Percentiles rank a stretch among this genome's conserved stretches.
Conservation (phyloP, 2,113 vertebrate species). For the Pholis gunnellus region DNA sequence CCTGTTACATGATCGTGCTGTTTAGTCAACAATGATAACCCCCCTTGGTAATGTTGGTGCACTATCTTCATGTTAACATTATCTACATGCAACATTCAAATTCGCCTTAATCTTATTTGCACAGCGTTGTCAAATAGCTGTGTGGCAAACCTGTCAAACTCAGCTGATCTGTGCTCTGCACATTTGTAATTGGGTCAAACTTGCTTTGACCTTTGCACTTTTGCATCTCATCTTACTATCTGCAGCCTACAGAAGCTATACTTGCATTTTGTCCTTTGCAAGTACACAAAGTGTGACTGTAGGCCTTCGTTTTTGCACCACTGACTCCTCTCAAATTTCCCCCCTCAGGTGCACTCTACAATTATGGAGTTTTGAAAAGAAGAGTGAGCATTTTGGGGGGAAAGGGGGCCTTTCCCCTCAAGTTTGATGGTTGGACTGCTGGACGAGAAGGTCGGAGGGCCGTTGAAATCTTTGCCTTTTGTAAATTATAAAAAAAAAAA, state of each 20-base stretch:
- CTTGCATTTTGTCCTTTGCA: neutral
- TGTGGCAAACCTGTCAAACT: neutral
- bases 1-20: constrained; percentile 50
- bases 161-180: constrained; percentile 3
- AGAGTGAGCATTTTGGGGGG: constrained; percentile 79
- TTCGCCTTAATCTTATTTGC: neutral
- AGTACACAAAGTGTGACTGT: neutral
- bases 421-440: constrained; percentile 82
- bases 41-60: neutral
- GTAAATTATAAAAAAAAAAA: constrained; percentile 71
- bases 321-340: constrained; percentile 19
- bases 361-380: constrained; percentile 97
- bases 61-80: neutral
- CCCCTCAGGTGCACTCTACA: constrained; percentile 88
- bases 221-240: neutral
- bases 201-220: constrained; percentile 13
- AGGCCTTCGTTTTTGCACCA: neutral
- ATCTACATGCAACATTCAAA: neutral
- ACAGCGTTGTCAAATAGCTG: neutral
- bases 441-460: constrained; percentile 71
- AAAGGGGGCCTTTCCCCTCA: constrained; percentile 90
- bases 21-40: neutral
- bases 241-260: neutral
- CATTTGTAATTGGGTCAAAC: neutral
- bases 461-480: constrained; percentile 81